These are phyloP conservation scores for Nymphalis urticae DNA, from an alignment of 2,888 invertebrate genomes.

Conservation along the genomic window DNA sequence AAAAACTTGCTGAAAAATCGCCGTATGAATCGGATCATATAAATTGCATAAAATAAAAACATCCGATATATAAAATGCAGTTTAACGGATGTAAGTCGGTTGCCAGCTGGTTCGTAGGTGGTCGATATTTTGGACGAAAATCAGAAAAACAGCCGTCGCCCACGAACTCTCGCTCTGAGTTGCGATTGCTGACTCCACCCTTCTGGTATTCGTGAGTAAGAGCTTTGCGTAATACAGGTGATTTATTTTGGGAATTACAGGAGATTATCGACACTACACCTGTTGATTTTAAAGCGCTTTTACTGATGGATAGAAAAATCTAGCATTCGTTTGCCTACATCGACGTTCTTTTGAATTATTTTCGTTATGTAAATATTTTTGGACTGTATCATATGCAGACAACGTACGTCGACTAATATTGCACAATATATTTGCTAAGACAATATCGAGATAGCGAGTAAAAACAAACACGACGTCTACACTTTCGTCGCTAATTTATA, in stretches of 20 bases:
- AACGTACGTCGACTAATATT: not conserved
- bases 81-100: conserved; percentile 39
- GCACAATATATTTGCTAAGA: not conserved
- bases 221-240: conserved; percentile 67
- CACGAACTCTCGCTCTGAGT: conserved; percentile 45
- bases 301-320: not conserved
- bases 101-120: conserved; percentile 64
- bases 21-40: conserved; percentile 4
- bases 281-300: conserved; percentile 20
- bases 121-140: conserved; percentile 63
- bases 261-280: conserved; percentile 23
- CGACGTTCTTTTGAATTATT: not conserved
- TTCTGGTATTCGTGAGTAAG: conserved; percentile 66
- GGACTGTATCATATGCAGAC: not conserved
- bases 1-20: not conserved
- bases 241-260: conserved; percentile 54
- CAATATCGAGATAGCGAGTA: too few species aligned
- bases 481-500: too few species aligned
- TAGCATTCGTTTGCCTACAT: not conserved
- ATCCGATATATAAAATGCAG: conserved; percentile 41
- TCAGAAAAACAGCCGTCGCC: conserved; percentile 59
- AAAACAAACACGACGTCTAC: too few species aligned
- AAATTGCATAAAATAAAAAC: conserved; percentile 34
- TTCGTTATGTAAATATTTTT: not conserved
- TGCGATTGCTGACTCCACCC: conserved; percentile 54